phyloP scores from a whole-genome alignment of 2,888 invertebrate species.

The Leucophora obtusa region DNA sequence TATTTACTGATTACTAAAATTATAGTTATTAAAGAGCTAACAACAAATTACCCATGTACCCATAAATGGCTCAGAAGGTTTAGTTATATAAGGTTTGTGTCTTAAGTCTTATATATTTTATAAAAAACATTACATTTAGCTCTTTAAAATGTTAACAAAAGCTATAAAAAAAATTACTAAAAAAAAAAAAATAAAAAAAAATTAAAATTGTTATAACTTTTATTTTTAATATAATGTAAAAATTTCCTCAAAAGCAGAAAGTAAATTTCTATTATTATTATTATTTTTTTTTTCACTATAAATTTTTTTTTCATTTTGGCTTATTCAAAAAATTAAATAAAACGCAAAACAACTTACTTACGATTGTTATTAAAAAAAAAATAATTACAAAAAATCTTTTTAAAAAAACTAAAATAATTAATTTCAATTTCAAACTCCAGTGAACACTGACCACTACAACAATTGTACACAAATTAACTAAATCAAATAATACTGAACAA shows the following conservation, averaged over 20 bases:
- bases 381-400: background rate
- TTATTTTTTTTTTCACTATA: too few relatives aligned
- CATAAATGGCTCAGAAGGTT: too few relatives aligned
- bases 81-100: background rate
- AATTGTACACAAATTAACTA: slow-evolving; percentile 18
- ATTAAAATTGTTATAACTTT: background rate
- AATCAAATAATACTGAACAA: background rate
- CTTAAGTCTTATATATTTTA: slow-evolving; percentile 28
- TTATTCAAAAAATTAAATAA: background rate
- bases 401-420: slow-evolving; percentile 9
- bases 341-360: background rate
- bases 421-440: slow-evolving; percentile 40
- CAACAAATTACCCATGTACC: too few relatives aligned
- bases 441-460: slow-evolving; percentile 38
- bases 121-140: too few relatives aligned
- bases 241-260: background rate
- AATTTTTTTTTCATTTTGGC: background rate
- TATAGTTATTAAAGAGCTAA: too few relatives aligned
- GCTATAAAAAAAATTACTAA: too few relatives aligned
- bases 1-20: too few relatives aligned
- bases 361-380: background rate
- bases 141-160: too few relatives aligned
- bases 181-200: background rate
- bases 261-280: background rate
- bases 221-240: background rate